Conservation (phyloP, 2,113 vertebrate genomes). For the Stegostoma tigrinum region DNA sequence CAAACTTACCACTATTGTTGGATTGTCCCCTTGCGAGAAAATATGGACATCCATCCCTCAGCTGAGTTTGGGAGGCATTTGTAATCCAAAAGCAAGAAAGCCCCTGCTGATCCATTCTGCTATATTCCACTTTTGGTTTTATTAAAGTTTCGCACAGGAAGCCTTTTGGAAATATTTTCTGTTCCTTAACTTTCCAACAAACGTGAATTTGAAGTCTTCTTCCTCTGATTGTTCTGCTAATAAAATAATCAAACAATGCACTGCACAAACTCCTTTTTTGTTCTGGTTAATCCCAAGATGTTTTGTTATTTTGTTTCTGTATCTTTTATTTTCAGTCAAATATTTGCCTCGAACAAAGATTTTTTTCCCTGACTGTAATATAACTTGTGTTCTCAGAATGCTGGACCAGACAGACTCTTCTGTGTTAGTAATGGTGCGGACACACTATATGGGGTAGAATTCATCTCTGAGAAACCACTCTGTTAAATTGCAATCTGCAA, state of each 20-base stretch:
- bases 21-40: too few relatives aligned
- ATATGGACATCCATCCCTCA: too few relatives aligned
- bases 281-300: background rate
- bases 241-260: background rate
- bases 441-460: too few relatives aligned
- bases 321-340: background rate
- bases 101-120: too few relatives aligned
- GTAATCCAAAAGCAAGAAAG: too few relatives aligned
- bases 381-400: background rate
- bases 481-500: too few relatives aligned
- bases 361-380: background rate
- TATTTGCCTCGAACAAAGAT: background rate
- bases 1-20: too few relatives aligned
- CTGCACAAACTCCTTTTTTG: background rate
- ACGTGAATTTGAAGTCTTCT: background rate
- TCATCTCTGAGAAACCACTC: too few relatives aligned
- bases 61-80: too few relatives aligned
- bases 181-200: background rate
- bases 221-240: background rate
- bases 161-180: background rate
- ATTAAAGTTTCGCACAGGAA: background rate
- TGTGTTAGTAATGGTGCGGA: too few relatives aligned
- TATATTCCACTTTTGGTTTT: background rate
- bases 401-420: background rate
- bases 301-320: background rate